Evolutionary conservation across 1,140 invertebrate genomes (phyloP).

Genomic region (Palaemon carinicauda): DNA sequence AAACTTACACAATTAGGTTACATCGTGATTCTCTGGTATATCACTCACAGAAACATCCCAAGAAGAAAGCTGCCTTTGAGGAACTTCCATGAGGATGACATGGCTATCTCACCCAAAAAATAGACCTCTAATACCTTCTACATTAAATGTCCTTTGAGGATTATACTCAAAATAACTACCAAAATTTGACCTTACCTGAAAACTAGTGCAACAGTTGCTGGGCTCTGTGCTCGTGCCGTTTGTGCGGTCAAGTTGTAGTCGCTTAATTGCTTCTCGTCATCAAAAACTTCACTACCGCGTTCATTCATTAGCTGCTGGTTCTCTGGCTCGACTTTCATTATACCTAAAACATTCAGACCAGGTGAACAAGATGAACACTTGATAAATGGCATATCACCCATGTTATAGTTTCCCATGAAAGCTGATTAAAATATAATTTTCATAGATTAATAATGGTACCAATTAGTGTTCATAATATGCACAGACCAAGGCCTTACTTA

Average conservation of each 20-base stretch:
- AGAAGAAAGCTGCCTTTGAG: too few relatives aligned
- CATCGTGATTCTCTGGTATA: too few relatives aligned
- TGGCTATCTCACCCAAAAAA: too few relatives aligned
- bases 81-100: too few relatives aligned
- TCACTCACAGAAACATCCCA: too few relatives aligned
- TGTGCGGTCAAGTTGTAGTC: slow-evolving; percentile 90
- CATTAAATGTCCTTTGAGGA: not conserved
- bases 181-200: slow-evolving; percentile 71
- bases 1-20: too few relatives aligned
- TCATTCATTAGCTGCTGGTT: slow-evolving; percentile 91
- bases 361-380: too few relatives aligned
- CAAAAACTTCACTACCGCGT: slow-evolving; percentile 80
- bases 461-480: too few relatives aligned
- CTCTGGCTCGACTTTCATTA: slow-evolving; percentile 84
- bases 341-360: slow-evolving; percentile 70
- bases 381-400: not conserved
- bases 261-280: slow-evolving; percentile 85
- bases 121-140: not conserved
- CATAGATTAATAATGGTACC: too few relatives aligned
- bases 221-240: slow-evolving; percentile 91
- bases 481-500: too few relatives aligned
- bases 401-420: not conserved
- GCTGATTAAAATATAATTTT: not conserved
- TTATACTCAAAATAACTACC: not conserved
- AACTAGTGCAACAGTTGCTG: slow-evolving; percentile 88